Base-by-base conservation (phyloP, 2,888 invertebrate species). In the Onthophagus sagittarius region DNA sequence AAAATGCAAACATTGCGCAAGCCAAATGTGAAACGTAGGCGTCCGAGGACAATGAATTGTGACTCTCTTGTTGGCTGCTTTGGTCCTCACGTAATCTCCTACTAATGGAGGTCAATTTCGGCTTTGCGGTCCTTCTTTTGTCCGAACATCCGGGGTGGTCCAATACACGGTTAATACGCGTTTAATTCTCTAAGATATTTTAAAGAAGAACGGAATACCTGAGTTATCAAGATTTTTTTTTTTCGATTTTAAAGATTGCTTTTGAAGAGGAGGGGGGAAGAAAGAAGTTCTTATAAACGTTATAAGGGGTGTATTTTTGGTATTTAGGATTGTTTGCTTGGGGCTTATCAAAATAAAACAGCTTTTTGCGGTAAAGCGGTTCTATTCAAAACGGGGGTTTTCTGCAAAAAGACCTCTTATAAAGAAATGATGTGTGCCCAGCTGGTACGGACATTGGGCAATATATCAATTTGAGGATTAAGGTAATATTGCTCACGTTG, bases 81-180 rank as follows among this genome's bases (percentile, higher is more conserved):
- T 62, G 32, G 13, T 71, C 63, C 70, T 53, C 39, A 32, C 67
- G 31, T 74, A 74, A 74, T 74, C 74, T 71, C 70, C 33, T 71
- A 69, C 72, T 74, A 74, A 74, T 74, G 74, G 67, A 69, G 71
- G 67, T 72, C 74, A 74, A 71, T 74, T 74, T 72, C 65, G 74
- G 70, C 72, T 23, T 70, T 74, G 67, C 69, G 74, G 74, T 74
- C 33, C 65, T 62, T 72, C 65, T 63, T 63, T 71, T 62, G 62
- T 39, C 15, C 62, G 14, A 70, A 72, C 71, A 62, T 62, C 65
- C 23, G 71, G 72, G 74, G 74, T 74, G 72, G 65, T 70, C 72
- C 65, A 11, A 53, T 53, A 53, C 39, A 53, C 39, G 11, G 7
- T 53, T 53, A 53, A 53, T 11, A 11, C 39, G 11, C 39, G 11